phyloP scores from a whole-genome alignment of 2,888 invertebrate genomes.

The Drosophila austrosaltans region DNA sequence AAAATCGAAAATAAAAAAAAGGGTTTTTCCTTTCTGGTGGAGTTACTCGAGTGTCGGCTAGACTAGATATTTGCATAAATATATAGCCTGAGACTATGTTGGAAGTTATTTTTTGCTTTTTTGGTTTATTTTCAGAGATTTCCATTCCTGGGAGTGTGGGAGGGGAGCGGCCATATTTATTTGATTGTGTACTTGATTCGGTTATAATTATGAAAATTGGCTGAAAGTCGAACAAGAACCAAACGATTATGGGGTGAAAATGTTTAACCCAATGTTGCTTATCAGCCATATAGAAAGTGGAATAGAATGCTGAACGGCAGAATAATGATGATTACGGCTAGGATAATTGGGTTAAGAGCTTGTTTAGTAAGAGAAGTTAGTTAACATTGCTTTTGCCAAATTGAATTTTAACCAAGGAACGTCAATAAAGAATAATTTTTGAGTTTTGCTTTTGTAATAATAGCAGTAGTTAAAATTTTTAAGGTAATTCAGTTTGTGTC shows the following conservation, averaged over 20 bases:
- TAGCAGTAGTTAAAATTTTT: too few relatives aligned
- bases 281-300: slow-evolving; percentile 18
- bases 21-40: slow-evolving; percentile 1
- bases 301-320: slow-evolving; percentile 13
- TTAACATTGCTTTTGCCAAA: too few relatives aligned
- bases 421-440: too few relatives aligned
- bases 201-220: slow-evolving; percentile 62
- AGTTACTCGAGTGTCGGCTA: slow-evolving; percentile 25
- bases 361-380: background rate
- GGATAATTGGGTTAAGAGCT: slow-evolving; percentile 13
- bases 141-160: background rate
- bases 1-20: slow-evolving; percentile 37
- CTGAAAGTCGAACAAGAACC: slow-evolving; percentile 19
- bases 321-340: background rate
- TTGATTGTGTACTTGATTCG: slow-evolving; percentile 69
- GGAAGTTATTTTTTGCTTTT: slow-evolving; percentile 34
- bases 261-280: slow-evolving; percentile 24
- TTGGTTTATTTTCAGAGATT: background rate
- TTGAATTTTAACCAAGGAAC: too few relatives aligned
- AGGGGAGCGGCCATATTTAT: slow-evolving; percentile 33
- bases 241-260: slow-evolving; percentile 51
- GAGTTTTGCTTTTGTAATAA: too few relatives aligned
- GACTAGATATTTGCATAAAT: slow-evolving; percentile 53
- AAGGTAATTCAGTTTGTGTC: too few relatives aligned
- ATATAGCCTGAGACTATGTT: slow-evolving; percentile 29